Evolutionary conservation across 2,113 vertebrate genomes (phyloP), one percentile per base, ranked within the genome.

Genomic region (Platichthys flesus): DNA sequence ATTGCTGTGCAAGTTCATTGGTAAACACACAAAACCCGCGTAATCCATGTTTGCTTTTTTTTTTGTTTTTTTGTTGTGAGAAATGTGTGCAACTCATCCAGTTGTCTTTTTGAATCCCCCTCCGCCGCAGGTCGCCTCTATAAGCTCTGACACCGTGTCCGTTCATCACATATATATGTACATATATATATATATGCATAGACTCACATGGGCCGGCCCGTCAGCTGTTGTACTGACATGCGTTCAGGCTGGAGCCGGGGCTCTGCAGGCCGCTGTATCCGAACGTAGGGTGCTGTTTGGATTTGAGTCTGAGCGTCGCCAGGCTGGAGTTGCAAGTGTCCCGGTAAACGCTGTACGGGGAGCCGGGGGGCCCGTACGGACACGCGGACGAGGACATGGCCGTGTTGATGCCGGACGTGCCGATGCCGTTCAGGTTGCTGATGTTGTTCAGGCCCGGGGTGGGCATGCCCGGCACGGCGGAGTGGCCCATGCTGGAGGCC

Each of bases 141-240:
- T 31, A 61, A 55, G 51, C 75, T 79, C 68, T 64, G 66, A 76
- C 77, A 68, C 81, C 62, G 76, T 58, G 83, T 85, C 84, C 71
- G 55, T 72, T 66, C 51, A 65, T 78, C 82, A 52, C 67, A 60
- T 69, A 73, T 71, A 57, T 66, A 51, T 89, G 71, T 79, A 35
- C n/a, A 21, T 42, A 40, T 62, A 40, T 42, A 40, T 62, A 40
- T 62, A 23, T 62, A 42, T 12, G 9, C 21, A 24, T 23, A 5
- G 3, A 20, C 4, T 9, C 14, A 3, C 23, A 40, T 42, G 56
- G 6, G 24, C 23, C 78, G 90, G 88, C 91, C 90, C 91, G 95
- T 99, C 97, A 98, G 93, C 97, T 99, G 95, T 98, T 99, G 91
- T 99, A 99, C 90, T 99, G 98, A 87, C 98, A 99, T 24, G 97